Evolutionary conservation across 2,797 vertebrate genomes (phyloP).

Genomic region (Phrynocephalus forsythii): DNA sequence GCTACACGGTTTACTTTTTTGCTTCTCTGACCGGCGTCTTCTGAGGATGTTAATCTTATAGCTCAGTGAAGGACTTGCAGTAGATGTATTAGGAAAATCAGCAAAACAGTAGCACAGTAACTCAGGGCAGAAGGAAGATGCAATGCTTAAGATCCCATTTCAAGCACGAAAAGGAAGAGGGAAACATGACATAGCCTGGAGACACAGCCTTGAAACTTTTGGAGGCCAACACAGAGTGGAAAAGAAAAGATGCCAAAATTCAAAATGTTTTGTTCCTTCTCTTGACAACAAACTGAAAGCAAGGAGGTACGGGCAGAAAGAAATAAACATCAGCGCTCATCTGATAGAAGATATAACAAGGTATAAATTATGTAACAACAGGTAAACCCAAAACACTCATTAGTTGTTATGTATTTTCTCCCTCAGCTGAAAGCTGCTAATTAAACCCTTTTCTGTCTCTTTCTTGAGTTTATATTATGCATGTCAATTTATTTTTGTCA

Average conservation of each 20-base stretch:
- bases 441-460: constrained; percentile 63
- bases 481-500: constrained; percentile 1
- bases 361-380: constrained; percentile 78
- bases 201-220: constrained; percentile 41
- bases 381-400: constrained; percentile 78
- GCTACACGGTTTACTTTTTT: too few relatives aligned
- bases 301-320: constrained; percentile 29
- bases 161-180: not conserved
- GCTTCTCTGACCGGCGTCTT: too few relatives aligned
- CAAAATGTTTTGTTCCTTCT: constrained; percentile 48
- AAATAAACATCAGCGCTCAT: constrained; percentile 52
- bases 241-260: constrained; percentile 12
- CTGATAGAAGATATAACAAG: constrained; percentile 78
- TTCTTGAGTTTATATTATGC: too few relatives aligned
- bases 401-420: constrained; percentile 76
- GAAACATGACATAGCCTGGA: constrained; percentile 1
- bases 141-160: not conserved
- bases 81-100: too few relatives aligned
- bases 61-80: too few relatives aligned
- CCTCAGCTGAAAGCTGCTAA: constrained; percentile 77
- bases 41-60: too few relatives aligned
- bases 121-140: not conserved
- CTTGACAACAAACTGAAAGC: constrained; percentile 34
- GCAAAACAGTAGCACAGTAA: too few relatives aligned
- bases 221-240: constrained; percentile 33